A percentile compares a stretch with the other conserved stretches of the same genome.
Evolutionary conservation across 2,888 invertebrate species (phyloP).

Genomic region (Agrochola circellaris): DNA sequence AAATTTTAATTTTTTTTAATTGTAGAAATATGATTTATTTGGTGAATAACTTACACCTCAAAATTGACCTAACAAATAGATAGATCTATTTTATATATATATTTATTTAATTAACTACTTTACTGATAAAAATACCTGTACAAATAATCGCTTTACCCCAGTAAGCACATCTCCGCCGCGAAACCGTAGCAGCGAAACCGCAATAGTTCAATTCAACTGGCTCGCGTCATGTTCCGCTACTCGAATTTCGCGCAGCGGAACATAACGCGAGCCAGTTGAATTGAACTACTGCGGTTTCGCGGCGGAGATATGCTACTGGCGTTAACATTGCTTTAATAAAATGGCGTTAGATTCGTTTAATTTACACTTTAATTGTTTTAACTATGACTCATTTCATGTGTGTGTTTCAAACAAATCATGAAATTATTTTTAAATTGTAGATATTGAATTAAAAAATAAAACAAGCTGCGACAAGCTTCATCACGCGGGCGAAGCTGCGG

Average conservation of each 20-base stretch:
- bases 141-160: neutral
- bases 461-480: neutral
- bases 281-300: no score
- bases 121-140: neutral
- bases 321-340: neutral
- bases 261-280: no score
- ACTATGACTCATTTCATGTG: neutral
- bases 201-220: no score
- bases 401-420: neutral
- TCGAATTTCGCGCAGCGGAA: no score
- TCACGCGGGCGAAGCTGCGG: conserved; percentile 45
- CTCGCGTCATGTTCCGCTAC: no score
- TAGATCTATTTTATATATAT: neutral
- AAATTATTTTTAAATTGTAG: neutral
- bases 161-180: no score
- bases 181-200: no score
- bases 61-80: neutral
- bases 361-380: neutral
- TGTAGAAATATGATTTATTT: neutral
- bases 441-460: neutral
- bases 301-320: no score
- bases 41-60: no score
- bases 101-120: neutral
- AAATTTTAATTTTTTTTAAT: neutral
- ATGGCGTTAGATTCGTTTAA: neutral